Base-by-base conservation (phyloP, 2,797 vertebrate species). In the Emydoidea blandingii region DNA sequence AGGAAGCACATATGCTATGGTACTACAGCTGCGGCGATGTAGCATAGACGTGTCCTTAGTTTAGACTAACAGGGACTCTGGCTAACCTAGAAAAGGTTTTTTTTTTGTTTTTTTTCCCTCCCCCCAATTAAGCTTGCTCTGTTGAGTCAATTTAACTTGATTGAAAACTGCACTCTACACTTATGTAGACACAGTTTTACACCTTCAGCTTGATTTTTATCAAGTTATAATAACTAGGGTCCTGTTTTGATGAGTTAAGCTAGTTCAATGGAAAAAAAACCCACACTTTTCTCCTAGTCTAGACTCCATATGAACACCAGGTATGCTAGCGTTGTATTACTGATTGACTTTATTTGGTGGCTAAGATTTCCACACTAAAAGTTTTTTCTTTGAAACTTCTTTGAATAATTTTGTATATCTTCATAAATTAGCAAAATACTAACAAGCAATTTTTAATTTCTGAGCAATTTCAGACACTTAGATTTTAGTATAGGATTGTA, bases 31-130 rank as follows among this genome's bases (percentile, higher is more conserved):
- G 79, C 47, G 57, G n/a, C 0, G 0, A 65, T 89, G 49, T 59
- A 41, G 88, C 2, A 6, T 16, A 3, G 62, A 57, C 76, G 2
- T 19, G 47, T 18, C 88, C 3, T 50, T 88, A 4, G 6, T 78
- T 78, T 2, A 81, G 79, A 52, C 25, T 76, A 76, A 18, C 41
- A 9, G 0, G 47, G 90, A 56, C 44, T 90, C 84, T 85, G 78
- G 79, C 79, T 79, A 59, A 76, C 62, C 84, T 31, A 1, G 6
- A 72, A 78, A 90, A 88, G 41, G 41, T 41, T 41, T 94, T 86
- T 87, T 87, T 87, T 93, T 94, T 79, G 37, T 37, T 94, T 87
- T 87, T 87, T 87, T n/a, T n/a, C n/a, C n/a, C n/a, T n/a, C n/a
- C n/a, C n/a, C n/a, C 87, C 85, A 88, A 89, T 74, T 3, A 1